Percentiles rank a stretch among this genome's conserved stretches.
phyloP scores from a whole-genome alignment of 2,113 vertebrate genomes.

The Isurus oxyrinchus region DNA sequence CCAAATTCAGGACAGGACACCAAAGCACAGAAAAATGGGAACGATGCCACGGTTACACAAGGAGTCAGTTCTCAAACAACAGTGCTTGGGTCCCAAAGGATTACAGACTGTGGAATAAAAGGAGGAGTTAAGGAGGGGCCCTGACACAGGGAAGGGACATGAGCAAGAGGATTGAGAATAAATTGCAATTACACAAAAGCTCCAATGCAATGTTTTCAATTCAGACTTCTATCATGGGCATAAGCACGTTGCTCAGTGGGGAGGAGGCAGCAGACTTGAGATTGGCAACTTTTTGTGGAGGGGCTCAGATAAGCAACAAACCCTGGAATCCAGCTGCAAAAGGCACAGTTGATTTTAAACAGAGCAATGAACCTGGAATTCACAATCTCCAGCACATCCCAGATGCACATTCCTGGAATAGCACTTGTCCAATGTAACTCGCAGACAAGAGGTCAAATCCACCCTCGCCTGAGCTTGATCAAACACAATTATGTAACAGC shows the following conservation, averaged over 20 bases:
- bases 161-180: not conserved
- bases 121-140: not conserved
- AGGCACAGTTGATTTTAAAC: not conserved
- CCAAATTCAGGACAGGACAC: not conserved
- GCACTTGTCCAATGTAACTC: not conserved
- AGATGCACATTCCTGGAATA: constrained; percentile 31
- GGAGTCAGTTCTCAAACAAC: not conserved
- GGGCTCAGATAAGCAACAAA: not conserved
- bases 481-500: not conserved
- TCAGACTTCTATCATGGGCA: not conserved
- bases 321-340: not conserved
- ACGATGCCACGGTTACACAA: not conserved
- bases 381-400: not conserved
- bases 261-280: not conserved
- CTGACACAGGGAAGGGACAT: not conserved
- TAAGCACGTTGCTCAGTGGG: not conserved
- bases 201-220: not conserved
- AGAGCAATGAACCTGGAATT: not conserved
- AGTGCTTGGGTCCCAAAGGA: not conserved
- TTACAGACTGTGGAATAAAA: not conserved
- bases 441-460: not conserved
- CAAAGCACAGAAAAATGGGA: not conserved
- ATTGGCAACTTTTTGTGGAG: not conserved
- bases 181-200: not conserved
- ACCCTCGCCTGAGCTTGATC: not conserved